phyloP scores from a whole-genome alignment of 2,113 vertebrate genomes.

The Coptodon bakossiorum region DNA sequence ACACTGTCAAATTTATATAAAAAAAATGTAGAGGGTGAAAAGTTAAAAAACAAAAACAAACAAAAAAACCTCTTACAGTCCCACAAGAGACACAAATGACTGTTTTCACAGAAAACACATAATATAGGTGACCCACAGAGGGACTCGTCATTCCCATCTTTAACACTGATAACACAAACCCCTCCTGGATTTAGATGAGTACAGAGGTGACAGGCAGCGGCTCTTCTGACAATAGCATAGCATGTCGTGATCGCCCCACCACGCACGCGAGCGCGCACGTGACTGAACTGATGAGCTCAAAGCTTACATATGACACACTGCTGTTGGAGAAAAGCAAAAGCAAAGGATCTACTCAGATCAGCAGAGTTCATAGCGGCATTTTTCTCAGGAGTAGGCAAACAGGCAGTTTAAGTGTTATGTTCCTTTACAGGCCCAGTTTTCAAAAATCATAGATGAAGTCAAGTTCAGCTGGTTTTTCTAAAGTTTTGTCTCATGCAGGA shows the following conservation, averaged over 20 bases:
- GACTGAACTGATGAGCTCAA: neutral
- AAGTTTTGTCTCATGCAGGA: neutral
- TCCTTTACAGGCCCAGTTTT: neutral
- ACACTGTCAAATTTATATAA: constrained; percentile 42
- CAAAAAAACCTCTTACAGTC: constrained; percentile 57
- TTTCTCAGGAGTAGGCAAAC: neutral
- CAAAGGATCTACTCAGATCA: neutral
- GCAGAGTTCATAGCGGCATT: neutral
- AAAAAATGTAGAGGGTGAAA: neutral
- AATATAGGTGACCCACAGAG: constrained; percentile 37
- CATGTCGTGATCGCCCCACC: constrained; percentile 12
- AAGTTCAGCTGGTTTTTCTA: neutral
- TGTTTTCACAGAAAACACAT: constrained; percentile 81
- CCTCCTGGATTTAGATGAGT: neutral
- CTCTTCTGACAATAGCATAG: neutral
- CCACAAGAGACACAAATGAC: constrained; percentile 72
- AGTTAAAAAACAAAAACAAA: neutral
- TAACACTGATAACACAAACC: constrained; percentile 30
- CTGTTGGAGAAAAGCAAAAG: neutral
- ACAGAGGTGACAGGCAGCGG: neutral
- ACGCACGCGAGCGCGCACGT: neutral
- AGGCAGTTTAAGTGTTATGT: neutral
- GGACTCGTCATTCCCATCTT: neutral
- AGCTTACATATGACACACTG: neutral
- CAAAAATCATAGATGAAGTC: neutral